phyloP scores from a whole-genome alignment of 2,797 vertebrate species.

The Onychomys leucogaster region DNA sequence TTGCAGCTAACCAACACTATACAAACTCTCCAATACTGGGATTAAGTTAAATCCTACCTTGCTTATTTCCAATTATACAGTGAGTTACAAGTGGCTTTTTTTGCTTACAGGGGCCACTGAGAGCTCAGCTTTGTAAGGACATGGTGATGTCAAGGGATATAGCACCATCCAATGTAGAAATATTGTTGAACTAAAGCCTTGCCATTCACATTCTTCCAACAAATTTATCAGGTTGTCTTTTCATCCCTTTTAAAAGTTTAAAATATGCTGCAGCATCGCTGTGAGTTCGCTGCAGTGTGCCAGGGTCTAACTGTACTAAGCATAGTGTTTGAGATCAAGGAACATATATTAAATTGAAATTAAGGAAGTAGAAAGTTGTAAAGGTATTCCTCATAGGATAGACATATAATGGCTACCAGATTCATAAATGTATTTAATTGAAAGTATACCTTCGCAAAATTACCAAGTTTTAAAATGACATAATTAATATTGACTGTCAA shows the following conservation, averaged over 20 bases:
- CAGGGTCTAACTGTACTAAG: rapidly evolving
- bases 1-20: rapidly evolving
- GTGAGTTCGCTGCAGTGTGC: neutral
- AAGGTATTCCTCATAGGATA: neutral
- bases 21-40: neutral
- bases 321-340: neutral
- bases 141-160: neutral
- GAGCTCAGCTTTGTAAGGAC: neutral
- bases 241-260: neutral
- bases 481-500: neutral
- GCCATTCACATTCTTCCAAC: neutral
- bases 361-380: rapidly evolving
- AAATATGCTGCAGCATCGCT: neutral
- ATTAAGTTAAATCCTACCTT: rapidly evolving
- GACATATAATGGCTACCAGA: neutral
- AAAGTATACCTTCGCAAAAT: neutral
- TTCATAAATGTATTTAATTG: neutral
- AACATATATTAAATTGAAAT: neutral
- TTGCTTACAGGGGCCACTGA: neutral
- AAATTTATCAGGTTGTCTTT: neutral
- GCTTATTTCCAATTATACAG: neutral
- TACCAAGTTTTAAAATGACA: neutral
- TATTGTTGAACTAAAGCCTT: neutral
- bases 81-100: neutral
- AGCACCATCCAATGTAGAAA: neutral